Evolutionary conservation across 2,888 invertebrate species (phyloP), one percentile per base, ranked within the genome.

Genomic region (Microctonus aethiopoides): DNA sequence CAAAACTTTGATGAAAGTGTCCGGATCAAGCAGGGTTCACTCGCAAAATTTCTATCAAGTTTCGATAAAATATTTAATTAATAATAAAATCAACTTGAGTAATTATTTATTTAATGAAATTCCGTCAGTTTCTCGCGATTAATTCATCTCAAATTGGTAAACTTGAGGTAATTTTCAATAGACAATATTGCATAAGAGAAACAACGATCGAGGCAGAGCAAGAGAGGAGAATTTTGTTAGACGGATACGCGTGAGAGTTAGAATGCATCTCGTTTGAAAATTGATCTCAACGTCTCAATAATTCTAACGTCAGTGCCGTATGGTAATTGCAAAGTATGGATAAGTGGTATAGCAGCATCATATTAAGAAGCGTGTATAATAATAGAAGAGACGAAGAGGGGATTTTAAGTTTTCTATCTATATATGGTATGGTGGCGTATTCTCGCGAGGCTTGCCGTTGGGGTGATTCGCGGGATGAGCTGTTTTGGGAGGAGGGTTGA

Each of bases 1-100:
- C 13, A 26, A 54, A 54, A n/a, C n/a, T n/a, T 26, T 54, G 9
- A n/a, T 26, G 54, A 24, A 7, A 20, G 9, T 5, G 16, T 79
- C 83, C 84, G 84, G 84, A 81, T 84, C 83, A 80, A 76, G 80
- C 84, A 84, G 84, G 84, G 84, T 84, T 84, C 78, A 75, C 76
- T 76, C 69, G 64, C 64, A 69, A n/a, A n/a, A 72, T 57, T 16
- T 46, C 51, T 59, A 41, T 73, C 32, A 73, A 73, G 61, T 46
- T 46, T 16, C 46, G 9, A 16, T 16, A 16, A 46, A 46, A 16
- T 46, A 7, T 46, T 4, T 5, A 20, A 16, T 46, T 7, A 16
- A 46, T n/a, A n/a, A n/a, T n/a, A n/a, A n/a, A n/a, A n/a, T n/a
- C 16, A 7, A 1, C 16, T 16, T n/a, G n/a, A 16, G 16, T 7